Evolutionary conservation across 30 jellyfish, hydroid and myxozoan genomes (phyloP), one percentile per base, ranked within the genome.

Genomic region (Sanderia malayensis): DNA sequence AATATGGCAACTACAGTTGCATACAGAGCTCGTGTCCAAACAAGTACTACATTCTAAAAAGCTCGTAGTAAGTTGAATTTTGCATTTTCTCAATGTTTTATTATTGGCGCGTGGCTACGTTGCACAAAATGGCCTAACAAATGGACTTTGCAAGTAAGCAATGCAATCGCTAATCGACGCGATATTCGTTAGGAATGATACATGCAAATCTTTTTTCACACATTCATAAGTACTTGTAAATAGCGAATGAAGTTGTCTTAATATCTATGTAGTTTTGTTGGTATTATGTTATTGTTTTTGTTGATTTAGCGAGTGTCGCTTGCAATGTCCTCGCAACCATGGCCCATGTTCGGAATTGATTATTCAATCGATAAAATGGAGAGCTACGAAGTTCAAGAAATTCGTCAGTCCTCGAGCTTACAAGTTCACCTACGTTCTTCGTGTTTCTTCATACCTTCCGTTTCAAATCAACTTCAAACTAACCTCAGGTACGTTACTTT

Each of bases 401-500:
- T 4, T 67, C 7, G 94, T 82, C 21, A 13, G 41, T 33, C 85
- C 94, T 31, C 70, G 76, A 21, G 71, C 29, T 2, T 82, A 55
- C 61, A 25, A 19, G 29, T 82, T 82, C 77, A 63, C 81, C 20
- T 82, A 82, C 71, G 47, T 61, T 8, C 71, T 82, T 1, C 81
- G 94, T 6, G 86, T 82, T n/a, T 65, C 81, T 17, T 44, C 94
- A 27, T 82, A 82, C 61, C 37, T 82, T 6, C 65, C 46, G 27
- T 68, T 73, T n/a, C 81, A 70, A 53, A 47, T 82, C 19, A 13
- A 74, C 44, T 82, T 82, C 58, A 19, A 26, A 1, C 67, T 82
- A 10, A 61, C 15, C 21, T 71, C 86, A 71, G 94, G 94, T 82
- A n/a, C n/a, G n/a, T n/a, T n/a, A n/a, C n/a, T n/a, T n/a, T n/a